phyloP scores from a whole-genome alignment of 2,797 vertebrate species.

The Onychomys leucogaster region DNA sequence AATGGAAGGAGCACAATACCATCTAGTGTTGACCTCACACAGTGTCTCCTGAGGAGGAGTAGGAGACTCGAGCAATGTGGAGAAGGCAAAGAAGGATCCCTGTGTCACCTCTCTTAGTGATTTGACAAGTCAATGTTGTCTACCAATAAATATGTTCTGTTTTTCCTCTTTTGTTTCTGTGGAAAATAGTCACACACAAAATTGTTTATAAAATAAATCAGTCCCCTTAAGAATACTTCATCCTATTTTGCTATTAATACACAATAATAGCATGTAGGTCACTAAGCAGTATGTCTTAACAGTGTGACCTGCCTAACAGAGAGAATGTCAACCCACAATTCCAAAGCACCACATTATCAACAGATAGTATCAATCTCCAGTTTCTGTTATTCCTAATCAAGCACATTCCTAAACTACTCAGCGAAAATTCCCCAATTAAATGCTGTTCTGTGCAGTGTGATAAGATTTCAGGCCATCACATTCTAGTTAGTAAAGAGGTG shows the following conservation, averaged over 20 bases:
- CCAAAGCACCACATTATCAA: not conserved
- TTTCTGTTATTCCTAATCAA: not conserved
- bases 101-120: not conserved
- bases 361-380: not conserved
- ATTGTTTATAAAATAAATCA: not conserved
- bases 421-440: not conserved
- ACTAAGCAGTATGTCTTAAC: not conserved
- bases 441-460: not conserved
- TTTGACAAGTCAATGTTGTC: not conserved
- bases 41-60: not conserved
- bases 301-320: not conserved
- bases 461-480: not conserved
- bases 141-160: not conserved
- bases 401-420: not conserved
- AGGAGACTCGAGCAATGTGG: not conserved
- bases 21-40: slow-evolving; percentile 78
- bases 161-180: not conserved
- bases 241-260: not conserved
- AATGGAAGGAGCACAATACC: slow-evolving; percentile 81
- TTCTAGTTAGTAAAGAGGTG: no score
- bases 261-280: not conserved
- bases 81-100: not conserved
- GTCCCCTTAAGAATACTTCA: not conserved
- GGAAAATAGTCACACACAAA: not conserved
- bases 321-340: not conserved